phyloP scores from a whole-genome alignment of 1,140 invertebrate genomes.

The Tetramorium simillimum region DNA sequence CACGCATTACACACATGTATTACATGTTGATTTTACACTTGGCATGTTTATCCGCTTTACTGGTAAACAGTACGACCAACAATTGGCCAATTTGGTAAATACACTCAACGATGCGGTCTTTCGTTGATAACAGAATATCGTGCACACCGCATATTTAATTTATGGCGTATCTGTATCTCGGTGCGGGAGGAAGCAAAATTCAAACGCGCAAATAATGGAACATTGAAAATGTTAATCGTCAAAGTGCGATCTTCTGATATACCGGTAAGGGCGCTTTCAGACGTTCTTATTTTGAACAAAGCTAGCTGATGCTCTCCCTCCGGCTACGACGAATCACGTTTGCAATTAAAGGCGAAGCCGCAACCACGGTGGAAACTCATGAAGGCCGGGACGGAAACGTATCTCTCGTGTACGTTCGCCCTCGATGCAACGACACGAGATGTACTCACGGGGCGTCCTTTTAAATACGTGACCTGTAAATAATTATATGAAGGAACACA shows the following conservation, averaged over 20 bases:
- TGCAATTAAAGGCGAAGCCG: slow-evolving; percentile 76
- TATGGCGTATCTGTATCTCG: not conserved
- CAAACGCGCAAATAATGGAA: not conserved
- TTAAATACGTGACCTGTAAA: slow-evolving; percentile 80
- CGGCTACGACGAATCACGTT: slow-evolving; percentile 76
- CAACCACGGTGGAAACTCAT: slow-evolving; percentile 70
- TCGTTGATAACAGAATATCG: slow-evolving; percentile 2
- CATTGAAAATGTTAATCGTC: slow-evolving; percentile 31
- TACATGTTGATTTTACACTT: not conserved
- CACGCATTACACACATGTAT: not conserved
- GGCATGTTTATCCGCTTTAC: not conserved
- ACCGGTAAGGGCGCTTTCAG: slow-evolving; percentile 39
- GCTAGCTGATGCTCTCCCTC: slow-evolving; percentile 30
- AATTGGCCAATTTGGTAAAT: not conserved
- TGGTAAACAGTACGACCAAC: not conserved
- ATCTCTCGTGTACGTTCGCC: slow-evolving; percentile 69
- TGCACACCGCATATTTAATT: not conserved
- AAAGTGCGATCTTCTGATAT: slow-evolving; percentile 20
- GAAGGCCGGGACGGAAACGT: slow-evolving; percentile 69
- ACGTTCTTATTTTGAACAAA: slow-evolving; percentile 67
- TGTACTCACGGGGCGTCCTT: slow-evolving; percentile 69
- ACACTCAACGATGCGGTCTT: not conserved
- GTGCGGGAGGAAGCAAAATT: not conserved
- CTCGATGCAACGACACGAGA: slow-evolving; percentile 65
- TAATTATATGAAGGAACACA: slow-evolving; percentile 76